These are phyloP conservation scores for Epinephelus lanceolatus DNA, from an alignment of 2,113 vertebrate species.

Conservation along the genomic window DNA sequence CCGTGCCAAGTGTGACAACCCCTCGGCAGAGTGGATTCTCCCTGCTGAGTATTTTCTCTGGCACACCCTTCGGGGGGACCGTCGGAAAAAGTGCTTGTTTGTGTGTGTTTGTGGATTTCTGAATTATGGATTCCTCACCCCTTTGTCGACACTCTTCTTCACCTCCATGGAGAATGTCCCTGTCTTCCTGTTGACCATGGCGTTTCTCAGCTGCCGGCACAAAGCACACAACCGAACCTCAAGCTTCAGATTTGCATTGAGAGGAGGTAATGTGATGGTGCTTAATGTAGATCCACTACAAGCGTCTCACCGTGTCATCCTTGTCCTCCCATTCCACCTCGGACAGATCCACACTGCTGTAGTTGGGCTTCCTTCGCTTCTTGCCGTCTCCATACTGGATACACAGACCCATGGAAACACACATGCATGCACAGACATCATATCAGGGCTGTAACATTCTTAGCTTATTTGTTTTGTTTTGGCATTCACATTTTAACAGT, in stretches of 20 bases:
- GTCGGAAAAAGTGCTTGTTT: conserved; percentile 30
- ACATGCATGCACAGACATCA: conserved; percentile 15
- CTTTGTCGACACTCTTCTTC: conserved; percentile 98
- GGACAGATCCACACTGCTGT: conserved; percentile 97
- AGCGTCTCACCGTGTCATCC: conserved; percentile 91
- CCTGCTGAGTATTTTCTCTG: conserved; percentile 57
- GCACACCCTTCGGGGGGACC: conserved; percentile 28
- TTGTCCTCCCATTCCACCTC: conserved; percentile 99
- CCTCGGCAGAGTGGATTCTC: conserved; percentile 62
- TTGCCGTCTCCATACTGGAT: conserved; percentile 95
- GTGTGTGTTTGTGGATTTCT: conserved; percentile 7
- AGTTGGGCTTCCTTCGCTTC: conserved; percentile 95
- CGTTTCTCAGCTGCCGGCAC: conserved; percentile 90
- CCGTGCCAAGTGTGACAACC: conserved; percentile 68
- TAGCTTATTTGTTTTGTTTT: too few relatives aligned
- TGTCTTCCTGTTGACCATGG: conserved; percentile 98
- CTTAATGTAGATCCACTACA: conserved; percentile 12
- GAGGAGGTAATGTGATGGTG: too few relatives aligned
- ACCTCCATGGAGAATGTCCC: conserved; percentile 98
- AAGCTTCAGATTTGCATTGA: not conserved
- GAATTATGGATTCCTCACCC: conserved; percentile 84
- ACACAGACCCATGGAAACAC: conserved; percentile 32
- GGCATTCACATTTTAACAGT: too few relatives aligned
- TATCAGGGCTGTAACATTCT: too few relatives aligned
- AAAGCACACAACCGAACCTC: conserved; percentile 16